Base-by-base conservation (phyloP, 2,888 invertebrate species). In the Smittia sp. region DNA sequence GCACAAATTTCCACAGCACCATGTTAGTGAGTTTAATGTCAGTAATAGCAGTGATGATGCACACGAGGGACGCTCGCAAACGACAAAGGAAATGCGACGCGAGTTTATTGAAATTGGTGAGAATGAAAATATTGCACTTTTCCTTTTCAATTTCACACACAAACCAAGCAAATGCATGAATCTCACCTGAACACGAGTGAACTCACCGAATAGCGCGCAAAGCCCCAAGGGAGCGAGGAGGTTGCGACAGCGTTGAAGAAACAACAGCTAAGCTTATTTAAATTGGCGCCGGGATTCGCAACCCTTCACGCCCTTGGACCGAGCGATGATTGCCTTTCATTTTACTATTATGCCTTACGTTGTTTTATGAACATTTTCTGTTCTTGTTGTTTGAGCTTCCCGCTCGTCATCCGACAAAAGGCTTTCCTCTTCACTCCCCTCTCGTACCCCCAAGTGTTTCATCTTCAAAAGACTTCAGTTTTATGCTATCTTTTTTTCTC, bases 1-100 rank as follows among this genome's bases (percentile, higher is more conserved):
- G 41, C 41, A 67, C 41, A 67, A 32, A 41, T 67, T 67, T 46
- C 67, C 32, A 18, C 27, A 65, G n/a, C 41, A 67, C 41, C 20
- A 65, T 65, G 22, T 38, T 38, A 67, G 41, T 67, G 22, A 58
- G 6, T 18, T 58, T 20, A 58, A 58, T 58, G 58, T 58, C 20
- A 58, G n/a, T 13, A 46, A 58, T 58, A 18, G 18, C 3, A 58
- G 18, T 58, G 58, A 58, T 22, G 22, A 58, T 58, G 22, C 22
- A 46, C 46, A 15, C 58, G 22, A 58, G 15, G 18, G 58, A 22
- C 58, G 20, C n/a, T 58, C 20, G 20, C 58, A 18, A 58, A 58
- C 22, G 58, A 18, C n/a, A 58, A 58, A 46, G 46, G 46, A 46
- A 46, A n/a, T 46, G 46, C 46, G 11, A n/a, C 11, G 46, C 11